phyloP scores from a whole-genome alignment of 2,888 invertebrate genomes.

The Drosophila pullipes region DNA sequence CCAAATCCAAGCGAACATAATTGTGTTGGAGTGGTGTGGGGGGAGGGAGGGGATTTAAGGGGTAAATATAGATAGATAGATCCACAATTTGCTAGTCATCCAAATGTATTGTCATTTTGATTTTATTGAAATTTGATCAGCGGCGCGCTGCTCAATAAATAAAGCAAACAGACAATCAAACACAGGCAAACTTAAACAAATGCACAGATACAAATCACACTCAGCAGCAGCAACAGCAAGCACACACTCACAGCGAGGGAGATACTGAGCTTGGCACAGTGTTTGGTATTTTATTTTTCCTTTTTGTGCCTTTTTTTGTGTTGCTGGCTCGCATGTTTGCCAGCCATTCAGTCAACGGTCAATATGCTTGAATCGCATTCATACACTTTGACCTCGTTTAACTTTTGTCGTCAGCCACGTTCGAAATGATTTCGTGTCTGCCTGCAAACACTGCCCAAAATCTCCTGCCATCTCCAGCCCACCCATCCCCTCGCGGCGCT shows the following conservation, averaged over 20 bases:
- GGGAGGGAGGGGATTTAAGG: neutral
- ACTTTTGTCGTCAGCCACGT: slow-evolving; percentile 64
- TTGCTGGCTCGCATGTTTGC: slow-evolving; percentile 64
- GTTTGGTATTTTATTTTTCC: slow-evolving; percentile 14
- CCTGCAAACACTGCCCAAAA: slow-evolving; percentile 1
- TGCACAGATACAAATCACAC: slow-evolving; percentile 41
- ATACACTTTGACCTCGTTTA: slow-evolving; percentile 77
- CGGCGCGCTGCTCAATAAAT: slow-evolving; percentile 49
- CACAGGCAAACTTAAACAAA: slow-evolving; percentile 30
- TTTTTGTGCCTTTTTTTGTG: slow-evolving; percentile 10
- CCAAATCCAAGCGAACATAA: slow-evolving; percentile 24
- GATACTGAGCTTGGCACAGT: slow-evolving; percentile 33
- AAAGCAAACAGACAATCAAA: slow-evolving; percentile 51
- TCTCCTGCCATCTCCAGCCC: neutral
- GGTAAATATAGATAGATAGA: slow-evolving; percentile 32
- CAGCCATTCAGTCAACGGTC: slow-evolving; percentile 70
- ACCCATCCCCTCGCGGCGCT: too few relatives aligned
- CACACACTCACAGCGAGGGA: slow-evolving; percentile 4
- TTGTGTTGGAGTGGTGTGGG: neutral
- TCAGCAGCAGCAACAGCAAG: neutral
- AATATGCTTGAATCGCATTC: slow-evolving; percentile 67
- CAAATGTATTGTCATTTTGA: slow-evolving; percentile 37
- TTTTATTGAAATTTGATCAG: slow-evolving; percentile 61
- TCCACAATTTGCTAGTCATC: slow-evolving; percentile 47
- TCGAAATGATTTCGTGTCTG: slow-evolving; percentile 68